Evolutionary conservation across 2,113 vertebrate species (phyloP), one percentile per base, ranked within the genome.

Genomic region (Hypomesus transpacificus): DNA sequence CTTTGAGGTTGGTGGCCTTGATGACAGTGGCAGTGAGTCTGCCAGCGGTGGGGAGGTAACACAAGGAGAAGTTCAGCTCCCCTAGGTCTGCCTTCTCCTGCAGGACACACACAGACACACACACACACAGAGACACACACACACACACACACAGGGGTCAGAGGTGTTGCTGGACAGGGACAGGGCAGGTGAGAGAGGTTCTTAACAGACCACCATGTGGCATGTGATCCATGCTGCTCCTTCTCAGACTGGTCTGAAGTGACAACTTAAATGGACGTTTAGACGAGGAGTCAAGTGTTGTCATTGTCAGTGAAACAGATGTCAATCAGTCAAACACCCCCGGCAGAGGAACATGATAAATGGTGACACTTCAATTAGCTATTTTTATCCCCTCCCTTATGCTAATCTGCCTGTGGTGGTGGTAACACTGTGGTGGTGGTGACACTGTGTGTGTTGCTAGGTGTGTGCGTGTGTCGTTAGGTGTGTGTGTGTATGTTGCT

Each of bases 41-140:
- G 61, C 95, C 95, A 1, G 95, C 95, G 1, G 95, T 97, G 74
- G 95, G 95, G 83, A 97, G 93, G 91, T 96, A 97, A 89, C 95
- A 97, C 87, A 97, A 91, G 18, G 95, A 97, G 90, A 96, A 97
- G 79, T 96, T 97, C 85, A 97, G 90, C 92, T 97, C 95, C 69
- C 95, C 95, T n/a, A 97, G 91, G 76, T 97, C 95, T 4, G 95
- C 95, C 85, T 96, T 97, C 83, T 97, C 95, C 95, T 97, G 91
- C 66, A 68, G 75, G 77, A 78, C 71, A 34, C 31, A 62, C 59
- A 71, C 58, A 65, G 51, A 71, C 69, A 63, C 14, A 71, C 56
- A 73, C 70, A 64, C 31, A 52, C 51, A 28, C 51, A 63, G 58
- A 72, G 46, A 52, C 26, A 50, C 63, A 50, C 46, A 64, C 60